Conservation (phyloP, 2,113 vertebrate genomes). For the Murina feae region DNA sequence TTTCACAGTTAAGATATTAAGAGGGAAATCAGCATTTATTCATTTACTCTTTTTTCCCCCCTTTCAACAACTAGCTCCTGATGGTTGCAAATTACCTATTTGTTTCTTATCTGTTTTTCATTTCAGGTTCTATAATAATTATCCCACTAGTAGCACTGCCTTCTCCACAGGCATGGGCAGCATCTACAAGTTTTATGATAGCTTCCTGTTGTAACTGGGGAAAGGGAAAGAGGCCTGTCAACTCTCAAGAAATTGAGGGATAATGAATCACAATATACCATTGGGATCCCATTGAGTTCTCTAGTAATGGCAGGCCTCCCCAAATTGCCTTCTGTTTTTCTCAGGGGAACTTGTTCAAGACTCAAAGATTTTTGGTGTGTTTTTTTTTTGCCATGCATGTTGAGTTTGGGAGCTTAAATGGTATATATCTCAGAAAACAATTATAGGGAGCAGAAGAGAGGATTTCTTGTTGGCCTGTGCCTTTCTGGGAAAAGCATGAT, state of each 20-base stretch:
- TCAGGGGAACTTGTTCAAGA: not conserved
- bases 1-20: not conserved
- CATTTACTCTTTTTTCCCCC: not conserved
- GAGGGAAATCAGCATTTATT: not conserved
- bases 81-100: not conserved
- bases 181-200: not conserved
- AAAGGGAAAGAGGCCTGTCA: not conserved
- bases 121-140: not conserved
- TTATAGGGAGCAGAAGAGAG: rapidly evolving
- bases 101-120: not conserved
- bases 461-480: not conserved
- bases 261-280: no score
- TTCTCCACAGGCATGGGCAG: not conserved
- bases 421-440: not conserved
- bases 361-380: not conserved
- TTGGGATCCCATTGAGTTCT: rapidly evolving
- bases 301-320: rapidly evolving
- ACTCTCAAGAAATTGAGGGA: not conserved
- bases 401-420: not conserved
- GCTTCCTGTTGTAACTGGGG: not conserved
- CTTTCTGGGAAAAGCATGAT: not conserved
- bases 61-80: not conserved
- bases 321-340: not conserved
- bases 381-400: not conserved
- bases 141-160: not conserved